Base-by-base conservation (phyloP, 2,888 invertebrate species). In the Drosophila bunnanda region DNA sequence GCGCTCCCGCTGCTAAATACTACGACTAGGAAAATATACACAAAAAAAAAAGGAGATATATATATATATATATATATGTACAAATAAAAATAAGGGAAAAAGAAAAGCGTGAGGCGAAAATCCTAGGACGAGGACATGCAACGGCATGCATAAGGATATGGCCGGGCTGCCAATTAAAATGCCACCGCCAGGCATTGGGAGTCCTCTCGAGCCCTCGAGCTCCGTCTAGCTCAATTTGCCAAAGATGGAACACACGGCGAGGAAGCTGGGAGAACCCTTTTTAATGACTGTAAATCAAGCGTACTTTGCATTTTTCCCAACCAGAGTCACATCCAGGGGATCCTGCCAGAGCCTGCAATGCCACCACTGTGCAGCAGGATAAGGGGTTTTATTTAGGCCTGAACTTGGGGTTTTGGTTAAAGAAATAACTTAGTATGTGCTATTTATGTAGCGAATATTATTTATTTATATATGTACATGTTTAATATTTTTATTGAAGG, bases 211-310 rank as follows among this genome's bases (percentile, higher is more conserved):
- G 44, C 44, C 76, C 71, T 68, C 67, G 58, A 74, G 57, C 57
- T 12, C 50, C 69, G 80, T 77, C 76, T 78, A 75, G 81, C 76
- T 50, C 73, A 62, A 70, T 74, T 70, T 73, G 59, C 64, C 50
- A 50, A 38, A 36, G 64, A 73, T 73, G 54, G 32, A 20, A 9
- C 48, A 20, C 44, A n/a, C 30, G 61, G 10, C 7, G 53, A 38
- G 52, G 65, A 28, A 5, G 62, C 43, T 36, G 30, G 43, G 65
- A 57, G 75, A 61, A 75, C 73, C 77, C 78, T 64, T 71, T 83
- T 88, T 88, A 88, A 88, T 84, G 81, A 86, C 77, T 80, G 84
- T 81, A 88, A 88, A 88, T 88, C 89, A 88, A 86, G 88, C 89
- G 86, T 81, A 75, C 78, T 85, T 78, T 83, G 85, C 80, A 82